Percentiles rank a stretch among this genome's conserved stretches.
Conservation (phyloP, 2,113 vertebrate genomes). For the Atractosteus spatula region DNA sequence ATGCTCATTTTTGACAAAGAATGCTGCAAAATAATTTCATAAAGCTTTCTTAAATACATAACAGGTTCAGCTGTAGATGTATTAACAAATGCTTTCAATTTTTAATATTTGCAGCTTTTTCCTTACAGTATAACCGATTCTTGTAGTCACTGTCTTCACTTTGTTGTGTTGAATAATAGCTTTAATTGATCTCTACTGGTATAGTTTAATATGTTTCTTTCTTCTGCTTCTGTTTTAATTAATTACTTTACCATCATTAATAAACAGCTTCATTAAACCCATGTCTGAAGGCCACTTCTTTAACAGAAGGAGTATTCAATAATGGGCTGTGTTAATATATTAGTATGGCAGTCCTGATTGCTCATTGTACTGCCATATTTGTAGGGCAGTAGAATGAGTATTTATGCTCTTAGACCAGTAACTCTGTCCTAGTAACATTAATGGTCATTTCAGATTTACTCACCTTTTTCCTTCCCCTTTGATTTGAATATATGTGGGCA, state of each 20-base stretch:
- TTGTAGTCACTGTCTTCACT: no score
- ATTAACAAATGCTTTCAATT: no score
- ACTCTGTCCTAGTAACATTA: constrained; percentile 15
- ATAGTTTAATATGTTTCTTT: not conserved
- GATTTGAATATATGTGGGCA: not conserved
- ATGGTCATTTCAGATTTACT: constrained; percentile 6
- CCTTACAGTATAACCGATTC: no score
- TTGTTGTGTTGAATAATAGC: no score
- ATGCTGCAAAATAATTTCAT: no score
- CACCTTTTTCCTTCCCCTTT: not conserved
- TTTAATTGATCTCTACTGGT: no score
- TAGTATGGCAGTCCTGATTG: constrained; percentile 17
- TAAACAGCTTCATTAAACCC: constrained; percentile 12
- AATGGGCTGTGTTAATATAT: constrained; percentile 10
- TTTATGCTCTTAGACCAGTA: not conserved
- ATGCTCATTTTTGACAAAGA: no score
- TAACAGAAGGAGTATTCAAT: constrained; percentile 7
- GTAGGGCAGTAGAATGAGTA: no score
- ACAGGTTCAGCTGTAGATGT: no score
- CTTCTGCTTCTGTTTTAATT: not conserved
- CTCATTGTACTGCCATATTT: constrained; percentile 9
- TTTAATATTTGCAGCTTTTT: no score
- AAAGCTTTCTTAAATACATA: no score
- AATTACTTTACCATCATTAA: not conserved
- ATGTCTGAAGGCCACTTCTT: constrained; percentile 1